Evolutionary conservation across 2,888 invertebrate species (phyloP), one percentile per base, ranked within the genome.

Genomic region (Ochlodes sylvanus): DNA sequence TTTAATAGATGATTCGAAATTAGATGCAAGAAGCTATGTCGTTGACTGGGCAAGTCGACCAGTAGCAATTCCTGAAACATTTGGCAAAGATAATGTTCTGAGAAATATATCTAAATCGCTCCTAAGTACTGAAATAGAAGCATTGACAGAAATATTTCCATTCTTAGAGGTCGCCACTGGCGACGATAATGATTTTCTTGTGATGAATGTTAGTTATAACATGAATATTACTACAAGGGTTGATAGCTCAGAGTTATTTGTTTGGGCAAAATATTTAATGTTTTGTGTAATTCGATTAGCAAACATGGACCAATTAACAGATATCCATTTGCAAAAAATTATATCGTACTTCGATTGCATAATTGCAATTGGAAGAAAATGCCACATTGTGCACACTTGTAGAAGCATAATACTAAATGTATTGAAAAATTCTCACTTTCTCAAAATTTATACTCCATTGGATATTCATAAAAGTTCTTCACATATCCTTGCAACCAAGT

Each of bases 1-100:
- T 41, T 79, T 95, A 57, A 86, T 94, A 55, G 85, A 90, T n/a
- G 91, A 92, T 75, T 89, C 89, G 54, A 87, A 94, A 72, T 69
- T 90, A 7, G 85, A 94, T 61, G 85, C 89, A 7, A 81, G 90
- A 42, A 89, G 87, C 68, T 95, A 95, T 76, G 82, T 95, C 1
- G 83, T 84, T 0, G 88, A 87, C 73, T 95, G 95, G 95, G 81
- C 82, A 21, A 78, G 84, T 1, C 76, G 86, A 47, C 84, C 89
- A 1, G 80, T 86, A 14, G 57, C 78, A 6, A 69, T 89, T 15
- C 78, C 90, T 14, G 89, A 92, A 61, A 77, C 82, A 17, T 78
- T 88, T 54, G 80, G 80, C 2, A 79, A 83, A 68, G 87, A 89
- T 70, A 77, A 72, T 65, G 74, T 87, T 9, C 73, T 94, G 4